Evolutionary conservation across 2,113 vertebrate genomes (phyloP), one percentile per base, ranked within the genome.

Genomic region (Oreochromis spilurus): DNA sequence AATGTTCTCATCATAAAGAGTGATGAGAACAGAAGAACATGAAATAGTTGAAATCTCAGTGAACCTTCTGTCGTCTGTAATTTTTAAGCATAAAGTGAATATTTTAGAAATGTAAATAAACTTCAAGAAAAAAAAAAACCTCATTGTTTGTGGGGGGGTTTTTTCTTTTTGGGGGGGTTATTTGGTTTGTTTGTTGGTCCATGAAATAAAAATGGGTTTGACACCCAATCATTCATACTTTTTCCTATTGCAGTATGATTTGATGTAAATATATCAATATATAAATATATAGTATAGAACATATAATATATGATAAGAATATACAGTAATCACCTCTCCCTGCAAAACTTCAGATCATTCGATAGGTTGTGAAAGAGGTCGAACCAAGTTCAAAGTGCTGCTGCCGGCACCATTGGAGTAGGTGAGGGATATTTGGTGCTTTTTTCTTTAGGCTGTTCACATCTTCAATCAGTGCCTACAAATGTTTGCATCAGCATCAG

Each of bases 361-460:
- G 50, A 57, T 58, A 79, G 80, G 81, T 79, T 81, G 12, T 19
- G 24, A 60, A 13, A 14, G 86, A 84, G 77, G 83, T 81, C 13
- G 12, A 7, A 34, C 17, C 29, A 75, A 86, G 87, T 85, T 92
- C 53, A 87, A 84, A 91, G 81, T 36, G 36, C 70, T 50, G 90
- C 81, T 87, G 45, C 80, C 2, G 45, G 80, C 54, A 50, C 43
- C 48, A 45, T 38, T 84, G 1, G 45, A 34, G 16, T 53, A 65
- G 40, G 9, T 48, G 81, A 90, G 90, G 84, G 91, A 88, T 84
- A 82, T 86, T 43, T 78, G 78, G 83, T 54, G 65, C 65, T 82
- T 87, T 81, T 83, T 52, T 26, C 82, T 75, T 70, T 72, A 86
- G 70, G 79, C 84, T 80, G 75, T 85, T 89, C 55, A 52, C 84